A percentile compares a stretch with the other conserved stretches of the same genome.
phyloP scores from a whole-genome alignment of 2,888 invertebrate species.

The Galeopsomyia nigrocyanea region DNA sequence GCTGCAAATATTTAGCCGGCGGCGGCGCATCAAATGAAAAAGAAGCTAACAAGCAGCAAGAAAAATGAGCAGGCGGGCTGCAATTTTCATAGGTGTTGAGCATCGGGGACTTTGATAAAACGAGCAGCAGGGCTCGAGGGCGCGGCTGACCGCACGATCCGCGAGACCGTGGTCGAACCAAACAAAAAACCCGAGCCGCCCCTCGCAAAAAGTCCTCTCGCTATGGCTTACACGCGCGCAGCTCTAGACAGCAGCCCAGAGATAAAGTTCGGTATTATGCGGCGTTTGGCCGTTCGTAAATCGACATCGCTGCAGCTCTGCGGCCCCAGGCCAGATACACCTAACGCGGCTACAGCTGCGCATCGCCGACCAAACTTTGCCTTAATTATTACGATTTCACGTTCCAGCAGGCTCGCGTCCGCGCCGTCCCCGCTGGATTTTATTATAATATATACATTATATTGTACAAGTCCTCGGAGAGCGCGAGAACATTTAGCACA shows the following conservation, averaged over 20 bases:
- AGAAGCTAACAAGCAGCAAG: neutral
- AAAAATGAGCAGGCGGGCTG: too few relatives aligned
- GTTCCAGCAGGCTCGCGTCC: constrained; percentile 45
- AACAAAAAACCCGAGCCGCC: constrained; percentile 42
- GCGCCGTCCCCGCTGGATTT: constrained; percentile 35
- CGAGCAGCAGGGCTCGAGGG: neutral
- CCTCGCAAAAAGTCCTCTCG: constrained; percentile 31
- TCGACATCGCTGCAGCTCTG: constrained; percentile 39
- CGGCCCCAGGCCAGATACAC: constrained; percentile 21
- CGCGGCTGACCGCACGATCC: constrained; percentile 32
- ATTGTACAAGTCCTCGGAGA: constrained; percentile 16
- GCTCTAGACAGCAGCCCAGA: neutral
- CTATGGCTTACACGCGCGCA: too few relatives aligned
- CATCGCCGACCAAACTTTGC: constrained; percentile 51
- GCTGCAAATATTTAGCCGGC: neutral
- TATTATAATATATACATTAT: too few relatives aligned
- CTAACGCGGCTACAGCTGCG: constrained; percentile 43
- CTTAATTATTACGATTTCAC: constrained; percentile 55
- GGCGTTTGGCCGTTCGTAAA: constrained; percentile 45
- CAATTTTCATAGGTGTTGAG: constrained; percentile 23
- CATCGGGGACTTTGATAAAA: constrained; percentile 31
- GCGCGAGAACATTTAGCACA: constrained; percentile 1
- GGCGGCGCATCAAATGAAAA: constrained; percentile 1
- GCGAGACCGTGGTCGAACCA: constrained; percentile 29
- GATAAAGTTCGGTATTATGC: constrained; percentile 36